Base-by-base conservation (phyloP, 2,888 invertebrate species). In the Leucoma salicis region DNA sequence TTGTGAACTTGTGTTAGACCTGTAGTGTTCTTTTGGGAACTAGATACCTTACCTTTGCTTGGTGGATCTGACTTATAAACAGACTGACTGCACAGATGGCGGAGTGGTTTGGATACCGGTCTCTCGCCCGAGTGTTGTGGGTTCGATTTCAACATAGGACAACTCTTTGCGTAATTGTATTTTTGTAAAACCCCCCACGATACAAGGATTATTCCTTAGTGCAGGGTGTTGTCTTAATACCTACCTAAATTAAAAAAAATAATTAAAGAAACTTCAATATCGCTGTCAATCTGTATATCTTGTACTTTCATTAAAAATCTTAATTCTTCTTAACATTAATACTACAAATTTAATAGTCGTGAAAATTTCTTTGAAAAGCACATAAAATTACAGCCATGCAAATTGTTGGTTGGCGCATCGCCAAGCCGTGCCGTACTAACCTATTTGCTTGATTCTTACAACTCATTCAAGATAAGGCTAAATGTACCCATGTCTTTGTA, bases 1-100 rank as follows among this genome's bases (percentile, higher is more conserved):
- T 74, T 70, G 70, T 64, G 62, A 73, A 74, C 67, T 72, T 61
- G 61, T 56, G 67, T 65, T 60, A 66, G 61, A 59, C 63, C 54
- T 59, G 53, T 60, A 60, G 46, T 51, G 56, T 61, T 59, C 63
- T 62, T 66, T 46, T 36, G 49, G 50, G 49, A 51, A 50, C 42
- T 43, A 61, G 56, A 55, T 64, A 50, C 49, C 46, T 57, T 44
- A 49, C 49, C 43, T 56, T 46, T 46, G 37, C 39, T 48, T 44
- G 34, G 46, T 39, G 45, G 38, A 42, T 41, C 36, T 36, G 5
- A 14, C 18, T 49, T 41, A 48, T 57, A 51, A 60, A 56, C 39
- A 39, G 47, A n/a, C n/a, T n/a, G n/a, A n/a, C n/a, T n/a, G n/a
- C n/a, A n/a, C n/a, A n/a, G n/a, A n/a, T n/a, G n/a, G n/a, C n/a